Conservation (phyloP, 2,888 invertebrate species). For the Drosophila kambysellisi region DNA sequence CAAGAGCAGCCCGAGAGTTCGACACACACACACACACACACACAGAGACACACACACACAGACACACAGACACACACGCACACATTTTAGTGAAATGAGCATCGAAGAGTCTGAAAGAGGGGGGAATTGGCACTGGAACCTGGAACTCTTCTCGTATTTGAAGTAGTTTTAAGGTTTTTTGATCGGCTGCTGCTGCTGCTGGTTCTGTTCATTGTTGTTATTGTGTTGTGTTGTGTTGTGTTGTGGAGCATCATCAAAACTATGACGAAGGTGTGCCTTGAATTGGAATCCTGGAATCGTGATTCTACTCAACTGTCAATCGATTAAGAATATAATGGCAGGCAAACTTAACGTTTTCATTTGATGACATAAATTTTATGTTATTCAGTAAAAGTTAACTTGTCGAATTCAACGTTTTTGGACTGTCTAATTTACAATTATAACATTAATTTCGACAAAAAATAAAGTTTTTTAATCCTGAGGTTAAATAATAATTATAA, state of each 20-base stretch:
- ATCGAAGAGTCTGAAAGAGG: slow-evolving; percentile 27
- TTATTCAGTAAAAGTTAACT: not conserved
- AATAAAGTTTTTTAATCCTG: not conserved
- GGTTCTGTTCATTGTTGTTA: slow-evolving; percentile 16
- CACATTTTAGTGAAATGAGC: slow-evolving; percentile 43
- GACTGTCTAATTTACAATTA: not conserved
- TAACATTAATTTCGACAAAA: not conserved
- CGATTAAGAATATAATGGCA: slow-evolving; percentile 22
- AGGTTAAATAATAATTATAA: not conserved
- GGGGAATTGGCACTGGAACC: slow-evolving; percentile 29
- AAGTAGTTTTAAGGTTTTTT: slow-evolving; percentile 39
- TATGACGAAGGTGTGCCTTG: slow-evolving; percentile 40
- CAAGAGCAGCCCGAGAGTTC: slow-evolving; percentile 48
- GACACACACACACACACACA: slow-evolving; percentile 42
- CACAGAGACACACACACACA: slow-evolving; percentile 8
- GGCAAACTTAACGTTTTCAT: slow-evolving; percentile 2
- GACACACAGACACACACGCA: slow-evolving; percentile 11
- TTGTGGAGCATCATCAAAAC: slow-evolving; percentile 12
- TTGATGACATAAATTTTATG: not conserved
- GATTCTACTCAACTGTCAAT: slow-evolving; percentile 32
- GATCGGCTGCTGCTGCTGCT: slow-evolving; percentile 16
- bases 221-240: slow-evolving; percentile 14
- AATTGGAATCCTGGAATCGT: slow-evolving; percentile 22
- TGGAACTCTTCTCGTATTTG: slow-evolving; percentile 41
- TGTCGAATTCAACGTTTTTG: not conserved